Base-by-base conservation (phyloP, 2,888 invertebrate genomes). In the Lobophora halterata region DNA sequence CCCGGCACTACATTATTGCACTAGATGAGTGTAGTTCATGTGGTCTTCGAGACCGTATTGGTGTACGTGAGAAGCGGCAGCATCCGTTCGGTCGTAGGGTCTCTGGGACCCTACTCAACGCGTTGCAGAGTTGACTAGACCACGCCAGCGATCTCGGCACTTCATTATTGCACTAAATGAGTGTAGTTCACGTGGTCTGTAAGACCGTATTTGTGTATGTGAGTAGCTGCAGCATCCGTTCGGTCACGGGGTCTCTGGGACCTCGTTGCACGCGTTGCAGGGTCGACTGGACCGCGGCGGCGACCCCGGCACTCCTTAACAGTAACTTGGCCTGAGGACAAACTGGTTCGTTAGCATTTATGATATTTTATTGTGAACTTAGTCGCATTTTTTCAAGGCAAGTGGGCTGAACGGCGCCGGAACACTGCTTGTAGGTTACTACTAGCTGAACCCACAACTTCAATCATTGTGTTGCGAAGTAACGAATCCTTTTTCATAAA, bases 151-250 rank as follows among this genome's bases (percentile, higher is more conserved):
- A 81, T 66, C 6, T 81, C 81, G 0, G 76, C 75, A 28, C 78
- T 80, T 1, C 85, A n/a, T 25, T 25, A 17, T 6, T 1, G 6
- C 6, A 17, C 5, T 16, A 5, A 8, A 43, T 79, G n/a, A n/a
- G n/a, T n/a, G n/a, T n/a, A n/a, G n/a, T n/a, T n/a, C 67, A 80
- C 1, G 73, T 62, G 11, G 75, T 59, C 42, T 79, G 82, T 12
- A 87, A 58, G 8, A 87, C 71, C 3, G 73, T 74, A 47, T 78
- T 61, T 1, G 77, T 80, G 53, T 87, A 86, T 0, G 71, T 71
- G 4, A 87, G 71, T 1, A 87, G 65, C 20, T 83, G 73, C 9
- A 78, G 35, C n/a, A 79, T 77, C 1, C 75, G 66, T 39, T 68
- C 71, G 0, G 58, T 42, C 1, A 52, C 60, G 1, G 62, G 52